A percentile compares a stretch with the other conserved stretches of the same genome.
phyloP scores from a whole-genome alignment of 64 coral and sea anemone genomes.

The Stichodactyla helianthus region DNA sequence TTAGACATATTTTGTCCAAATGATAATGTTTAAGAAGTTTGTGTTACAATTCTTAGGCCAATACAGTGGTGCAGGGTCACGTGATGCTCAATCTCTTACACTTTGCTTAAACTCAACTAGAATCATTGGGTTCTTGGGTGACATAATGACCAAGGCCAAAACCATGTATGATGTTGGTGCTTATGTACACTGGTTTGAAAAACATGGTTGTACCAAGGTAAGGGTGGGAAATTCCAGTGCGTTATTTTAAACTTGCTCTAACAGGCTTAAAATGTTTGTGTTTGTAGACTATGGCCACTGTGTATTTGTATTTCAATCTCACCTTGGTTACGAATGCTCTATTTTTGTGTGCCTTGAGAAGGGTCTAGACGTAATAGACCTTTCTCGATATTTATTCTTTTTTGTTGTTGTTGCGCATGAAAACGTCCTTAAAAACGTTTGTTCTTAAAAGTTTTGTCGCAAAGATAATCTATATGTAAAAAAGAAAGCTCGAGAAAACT shows the following conservation, averaged over 20 bases:
- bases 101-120: constrained; percentile 82
- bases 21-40: too few relatives aligned
- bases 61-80: constrained; percentile 59
- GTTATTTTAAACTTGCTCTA: neutral
- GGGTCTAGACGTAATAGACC: too few relatives aligned
- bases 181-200: constrained; percentile 89
- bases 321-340: neutral
- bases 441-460: too few relatives aligned
- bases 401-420: too few relatives aligned
- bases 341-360: too few relatives aligned
- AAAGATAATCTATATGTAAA: too few relatives aligned
- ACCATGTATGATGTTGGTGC: constrained; percentile 80
- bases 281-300: neutral
- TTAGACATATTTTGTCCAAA: too few relatives aligned
- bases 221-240: neutral
- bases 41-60: constrained; percentile 32
- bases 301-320: neutral
- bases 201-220: constrained; percentile 84
- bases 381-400: too few relatives aligned
- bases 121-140: constrained; percentile 47
- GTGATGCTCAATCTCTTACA: constrained; percentile 60
- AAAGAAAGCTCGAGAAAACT: too few relatives aligned
- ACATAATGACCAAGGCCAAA: constrained; percentile 51
- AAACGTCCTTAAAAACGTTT: too few relatives aligned
- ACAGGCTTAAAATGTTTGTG: neutral